Evolutionary conservation across 1,140 invertebrate genomes (phyloP).

Genomic region (Lutraria rhynchaena): DNA sequence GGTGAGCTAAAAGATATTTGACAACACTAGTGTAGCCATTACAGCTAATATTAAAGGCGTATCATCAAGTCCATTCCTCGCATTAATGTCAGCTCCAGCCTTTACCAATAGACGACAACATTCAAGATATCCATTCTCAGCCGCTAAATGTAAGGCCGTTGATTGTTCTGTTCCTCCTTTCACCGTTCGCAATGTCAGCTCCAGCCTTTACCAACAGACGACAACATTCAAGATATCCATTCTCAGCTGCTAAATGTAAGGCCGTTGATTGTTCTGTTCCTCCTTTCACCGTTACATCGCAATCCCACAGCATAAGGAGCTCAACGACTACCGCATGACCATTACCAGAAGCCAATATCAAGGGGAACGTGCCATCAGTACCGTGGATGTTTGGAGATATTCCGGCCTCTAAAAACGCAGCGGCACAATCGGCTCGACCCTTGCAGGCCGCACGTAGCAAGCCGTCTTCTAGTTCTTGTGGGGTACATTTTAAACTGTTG

Average conservation of each 20-base stretch:
- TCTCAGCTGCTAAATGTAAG: constrained; percentile 78
- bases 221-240: constrained; percentile 83
- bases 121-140: constrained; percentile 81
- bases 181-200: constrained; percentile 72
- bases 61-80: constrained; percentile 83
- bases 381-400: constrained; percentile 66
- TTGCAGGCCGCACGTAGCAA: constrained; percentile 63
- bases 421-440: constrained; percentile 65
- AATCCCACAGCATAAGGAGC: constrained; percentile 90
- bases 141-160: constrained; percentile 79
- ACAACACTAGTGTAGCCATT: constrained; percentile 93
- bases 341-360: constrained; percentile 92
- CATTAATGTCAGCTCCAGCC: constrained; percentile 75
- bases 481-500: constrained; percentile 8
- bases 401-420: constrained; percentile 65
- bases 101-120: constrained; percentile 84
- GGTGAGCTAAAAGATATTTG: constrained; percentile 91
- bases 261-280: constrained; percentile 75
- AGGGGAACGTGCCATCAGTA: constrained; percentile 87
- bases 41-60: constrained; percentile 94
- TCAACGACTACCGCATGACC: constrained; percentile 91
- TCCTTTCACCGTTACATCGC: constrained; percentile 73
- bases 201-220: constrained; percentile 83
- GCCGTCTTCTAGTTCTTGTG: constrained; percentile 58
- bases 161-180: constrained; percentile 72